Percentiles rank a stretch among this genome's conserved stretches.
Conservation (phyloP, 2,888 invertebrate species). For the Halictus ligatus region DNA sequence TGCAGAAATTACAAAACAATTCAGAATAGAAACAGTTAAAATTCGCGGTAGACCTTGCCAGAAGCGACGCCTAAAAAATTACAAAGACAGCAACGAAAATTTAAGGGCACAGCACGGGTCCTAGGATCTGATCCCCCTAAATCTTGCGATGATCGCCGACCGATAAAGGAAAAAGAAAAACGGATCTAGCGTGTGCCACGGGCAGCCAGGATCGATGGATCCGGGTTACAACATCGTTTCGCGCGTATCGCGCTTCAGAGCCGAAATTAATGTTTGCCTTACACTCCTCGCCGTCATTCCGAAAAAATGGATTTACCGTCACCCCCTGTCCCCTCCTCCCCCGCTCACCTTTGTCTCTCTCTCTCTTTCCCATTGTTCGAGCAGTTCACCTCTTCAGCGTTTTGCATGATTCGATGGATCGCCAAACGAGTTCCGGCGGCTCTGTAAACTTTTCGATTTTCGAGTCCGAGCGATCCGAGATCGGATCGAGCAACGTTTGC, state of each 20-base stretch:
- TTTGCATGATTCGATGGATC: conserved; percentile 7
- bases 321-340: not conserved
- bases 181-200: not conserved
- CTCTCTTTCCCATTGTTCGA: too few relatives aligned
- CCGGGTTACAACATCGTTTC: not conserved
- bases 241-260: not conserved
- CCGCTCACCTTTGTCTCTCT: not conserved
- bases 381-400: not conserved
- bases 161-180: not conserved
- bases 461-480: not conserved
- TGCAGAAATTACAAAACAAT: too few relatives aligned
- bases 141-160: not conserved
- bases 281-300: not conserved
- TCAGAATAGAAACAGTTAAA: too few relatives aligned
- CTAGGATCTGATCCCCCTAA: not conserved
- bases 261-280: conserved; percentile 13
- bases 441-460: not conserved
- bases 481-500: not conserved
- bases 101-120: too few relatives aligned
- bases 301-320: conserved; percentile 8
- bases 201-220: conserved; percentile 6
- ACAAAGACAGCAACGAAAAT: too few relatives aligned
- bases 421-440: not conserved
- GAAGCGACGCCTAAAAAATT: too few relatives aligned
- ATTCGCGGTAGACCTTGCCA: too few relatives aligned